Evolutionary conservation across 2,888 invertebrate species (phyloP), one percentile per base, ranked within the genome.

Genomic region (Cheilosia soror): DNA sequence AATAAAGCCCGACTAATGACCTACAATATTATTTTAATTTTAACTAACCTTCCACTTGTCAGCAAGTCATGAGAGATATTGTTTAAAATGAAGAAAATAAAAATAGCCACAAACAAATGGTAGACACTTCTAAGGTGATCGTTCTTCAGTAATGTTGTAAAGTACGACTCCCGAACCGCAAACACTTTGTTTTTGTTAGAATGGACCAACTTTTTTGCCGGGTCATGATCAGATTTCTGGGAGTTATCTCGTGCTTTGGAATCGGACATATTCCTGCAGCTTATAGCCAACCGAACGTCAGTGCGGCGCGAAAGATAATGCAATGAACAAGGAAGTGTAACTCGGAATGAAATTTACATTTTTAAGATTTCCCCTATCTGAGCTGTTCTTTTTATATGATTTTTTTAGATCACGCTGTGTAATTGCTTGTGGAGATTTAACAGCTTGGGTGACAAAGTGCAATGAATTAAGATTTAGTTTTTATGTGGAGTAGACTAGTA

Each of bases 1-100:
- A 37, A 9, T 9, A 9, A 9, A 9, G 37, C 37, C 37, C 2
- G 33, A 33, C 33, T 11, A 9, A 11, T 37, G 11, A 37, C 37
- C 37, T 11, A 9, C 11, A 4, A 9, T 11, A 4, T 33, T 37
- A 37, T 37, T 11, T 37, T 37, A 37, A 37, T 11, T 44, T 44
- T 5, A 27, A 91, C 53, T 44, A 13, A 85, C 86, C 58, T 77
- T 20, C 65, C 73, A 40, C 62, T 29, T 13, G n/a, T 42, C 1
- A 75, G 44, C 15, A 73, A 79, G 42, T 87, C 82, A 25, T 75
- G 51, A 9, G 40, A 72, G n/a, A 73, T 69, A n/a, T 71, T 60
- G 25, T 83, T 42, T 44, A 77, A 4, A 11, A 73, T 15, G 20
- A 69, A n/a, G 3, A 65, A 49, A 9, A 82, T 44, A 7, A 75